Conservation (phyloP, 2,797 vertebrate species). For the Enoplosus armatus region DNA sequence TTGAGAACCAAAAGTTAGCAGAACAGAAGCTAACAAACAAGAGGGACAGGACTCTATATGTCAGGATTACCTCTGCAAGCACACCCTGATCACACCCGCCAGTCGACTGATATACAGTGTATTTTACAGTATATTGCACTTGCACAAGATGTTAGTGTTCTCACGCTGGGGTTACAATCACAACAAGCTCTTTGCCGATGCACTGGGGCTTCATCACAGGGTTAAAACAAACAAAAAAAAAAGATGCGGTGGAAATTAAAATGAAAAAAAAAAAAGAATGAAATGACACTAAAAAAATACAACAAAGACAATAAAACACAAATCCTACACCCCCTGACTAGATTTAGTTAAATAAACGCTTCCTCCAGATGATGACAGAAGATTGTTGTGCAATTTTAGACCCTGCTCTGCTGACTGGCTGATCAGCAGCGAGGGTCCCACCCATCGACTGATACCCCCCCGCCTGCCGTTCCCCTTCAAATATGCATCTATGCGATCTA, state of each 20-base stretch:
- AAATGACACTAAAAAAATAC: conserved; percentile 54
- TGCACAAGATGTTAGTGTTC: conserved; percentile 78
- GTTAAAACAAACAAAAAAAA: conserved; percentile 27
- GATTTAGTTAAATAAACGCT: conserved; percentile 69
- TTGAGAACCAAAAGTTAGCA: background rate
- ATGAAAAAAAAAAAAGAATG: conserved; percentile 13
- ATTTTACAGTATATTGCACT: conserved; percentile 81
- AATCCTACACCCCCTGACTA: conserved; percentile 62
- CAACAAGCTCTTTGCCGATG: conserved; percentile 56
- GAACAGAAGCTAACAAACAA: conserved; percentile 14
- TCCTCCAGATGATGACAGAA: conserved; percentile 58
- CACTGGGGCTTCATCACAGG: conserved; percentile 64
- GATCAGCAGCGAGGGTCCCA: conserved; percentile 76
- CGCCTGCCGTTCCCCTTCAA: background rate
- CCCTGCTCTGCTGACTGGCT: conserved; percentile 81
- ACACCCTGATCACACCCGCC: conserved; percentile 46
- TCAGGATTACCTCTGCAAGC: conserved; percentile 28
- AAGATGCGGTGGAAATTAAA: conserved; percentile 40
- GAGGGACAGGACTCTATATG: conserved; percentile 7
- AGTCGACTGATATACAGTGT: conserved; percentile 68
- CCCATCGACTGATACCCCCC: conserved; percentile 26
- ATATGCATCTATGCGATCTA: conserved; percentile 44
- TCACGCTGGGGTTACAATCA: conserved; percentile 72
- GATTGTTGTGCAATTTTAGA: conserved; percentile 66
- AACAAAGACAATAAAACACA: conserved; percentile 56